These are phyloP conservation scores for Pelobates cultripes DNA, from an alignment of 2,797 vertebrate genomes.

Conservation along the genomic window DNA sequence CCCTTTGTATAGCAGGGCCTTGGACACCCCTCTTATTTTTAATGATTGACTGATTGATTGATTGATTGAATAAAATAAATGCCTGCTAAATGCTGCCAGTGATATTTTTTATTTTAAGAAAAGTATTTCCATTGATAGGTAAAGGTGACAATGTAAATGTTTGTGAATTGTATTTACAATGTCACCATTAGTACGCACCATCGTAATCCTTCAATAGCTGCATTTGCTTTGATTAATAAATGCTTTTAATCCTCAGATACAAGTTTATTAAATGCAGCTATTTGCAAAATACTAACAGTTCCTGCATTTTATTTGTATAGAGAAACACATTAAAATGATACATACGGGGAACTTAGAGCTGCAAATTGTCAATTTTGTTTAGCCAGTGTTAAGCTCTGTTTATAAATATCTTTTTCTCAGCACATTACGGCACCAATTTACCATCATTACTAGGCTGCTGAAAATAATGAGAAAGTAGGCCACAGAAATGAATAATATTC, in stretches of 20 bases:
- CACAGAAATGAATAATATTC: constrained; percentile 9
- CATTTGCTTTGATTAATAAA: not conserved
- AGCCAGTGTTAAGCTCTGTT: not conserved
- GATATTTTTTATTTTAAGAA: too few relatives aligned
- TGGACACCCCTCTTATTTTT: too few relatives aligned
- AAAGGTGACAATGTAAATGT: too few relatives aligned
- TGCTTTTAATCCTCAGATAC: not conserved
- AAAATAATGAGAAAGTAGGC: constrained; percentile 8
- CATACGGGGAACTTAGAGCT: not conserved
- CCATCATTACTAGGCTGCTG: not conserved
- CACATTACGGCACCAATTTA: not conserved
- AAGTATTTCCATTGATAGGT: too few relatives aligned
- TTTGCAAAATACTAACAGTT: not conserved
- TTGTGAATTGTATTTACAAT: too few relatives aligned
- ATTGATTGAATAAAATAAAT: too few relatives aligned
- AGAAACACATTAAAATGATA: constrained; percentile 3
- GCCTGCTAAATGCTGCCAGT: too few relatives aligned
- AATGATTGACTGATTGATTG: too few relatives aligned
- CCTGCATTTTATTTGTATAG: not conserved
- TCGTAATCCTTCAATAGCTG: not conserved
- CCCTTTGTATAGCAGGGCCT: too few relatives aligned
- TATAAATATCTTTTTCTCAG: not conserved
- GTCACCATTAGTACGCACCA: too few relatives aligned
- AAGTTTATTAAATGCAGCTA: not conserved
- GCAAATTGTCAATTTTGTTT: not conserved